Base-by-base conservation (phyloP, 2,888 invertebrate genomes). In the Stenichneumon culpator region DNA sequence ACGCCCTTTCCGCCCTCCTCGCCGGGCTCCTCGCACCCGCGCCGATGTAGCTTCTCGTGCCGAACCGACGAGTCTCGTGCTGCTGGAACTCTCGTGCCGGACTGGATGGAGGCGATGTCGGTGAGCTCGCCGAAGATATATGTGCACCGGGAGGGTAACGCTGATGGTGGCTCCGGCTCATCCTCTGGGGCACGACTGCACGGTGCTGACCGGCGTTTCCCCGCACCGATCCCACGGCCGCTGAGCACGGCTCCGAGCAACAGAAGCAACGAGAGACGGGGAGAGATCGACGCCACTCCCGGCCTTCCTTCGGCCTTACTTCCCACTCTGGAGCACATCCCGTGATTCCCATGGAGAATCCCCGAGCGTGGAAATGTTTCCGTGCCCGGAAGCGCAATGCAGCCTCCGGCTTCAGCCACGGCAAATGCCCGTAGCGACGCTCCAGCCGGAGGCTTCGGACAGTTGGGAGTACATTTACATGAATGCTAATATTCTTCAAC, bases 291-390 rank as follows among this genome's bases (percentile, higher is more conserved):
- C 50, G 65, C 36, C 79, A 75, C 54, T 67, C 65, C 54, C 57
- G 25, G 60, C 19, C 63, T 74, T 47, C 63, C 28, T 50, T 50
- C 50, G 16, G 50, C 75, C 52, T 75, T 60, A 28, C 63, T 32
- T 9, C 65, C 19, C 19, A 36, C 22, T 72, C 32, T 63, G 16
- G 44, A 69, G 63, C 57, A 72, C 72, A 82, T 75, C 60, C 60
- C 72, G 73, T 80, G 80, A 80, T 84, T 84, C 75, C 70, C 57
- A 80, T 68, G 83, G 60, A 80, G 75, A 72, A 67, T 47, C 73
- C 67, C 14, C 16, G 22, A 67, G 25, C 19, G 63, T 22, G 19
- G 19, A 75, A 65, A 50, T 25, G 22, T 19, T 52, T 77, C 22
- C 54, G 65, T 50, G 19, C 32, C 5, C 44, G 75, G 77, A 82